Percentiles rank a stretch among this genome's conserved stretches.
phyloP scores from a whole-genome alignment of 2,113 vertebrate genomes.

The Callorhinus ursinus region DNA sequence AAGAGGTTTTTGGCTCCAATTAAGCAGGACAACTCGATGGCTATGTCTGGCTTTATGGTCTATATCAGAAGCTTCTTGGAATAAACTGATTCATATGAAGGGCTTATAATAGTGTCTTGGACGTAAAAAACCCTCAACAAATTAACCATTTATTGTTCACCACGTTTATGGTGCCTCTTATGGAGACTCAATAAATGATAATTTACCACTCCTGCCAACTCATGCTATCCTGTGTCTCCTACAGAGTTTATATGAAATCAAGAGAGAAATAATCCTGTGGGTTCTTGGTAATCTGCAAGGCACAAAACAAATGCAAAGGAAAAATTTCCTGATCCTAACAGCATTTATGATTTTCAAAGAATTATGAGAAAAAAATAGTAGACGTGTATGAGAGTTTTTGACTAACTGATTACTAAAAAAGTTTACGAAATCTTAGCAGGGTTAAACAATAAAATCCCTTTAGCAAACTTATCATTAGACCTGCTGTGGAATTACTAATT shows the following conservation, averaged over 20 bases:
- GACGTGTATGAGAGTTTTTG: neutral
- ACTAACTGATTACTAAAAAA: neutral
- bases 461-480: slow-evolving; percentile 7
- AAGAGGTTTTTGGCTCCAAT: neutral
- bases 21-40: neutral
- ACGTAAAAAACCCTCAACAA: neutral
- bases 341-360: slow-evolving; percentile 13
- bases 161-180: neutral
- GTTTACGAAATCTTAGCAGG: neutral
- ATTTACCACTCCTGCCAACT: neutral
- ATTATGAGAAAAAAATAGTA: neutral
- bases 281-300: neutral
- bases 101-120: neutral
- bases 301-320: neutral
- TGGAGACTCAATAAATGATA: neutral
- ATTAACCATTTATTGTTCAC: neutral
- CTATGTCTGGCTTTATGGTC: neutral
- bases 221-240: neutral
- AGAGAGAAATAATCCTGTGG: neutral
- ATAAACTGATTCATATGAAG: neutral
- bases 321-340: neutral
- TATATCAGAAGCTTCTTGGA: neutral
- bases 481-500: slow-evolving; percentile 20
- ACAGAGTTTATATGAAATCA: neutral
- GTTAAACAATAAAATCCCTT: neutral